phyloP scores from a whole-genome alignment of 2,888 invertebrate species.

The Anodontia alba region DNA sequence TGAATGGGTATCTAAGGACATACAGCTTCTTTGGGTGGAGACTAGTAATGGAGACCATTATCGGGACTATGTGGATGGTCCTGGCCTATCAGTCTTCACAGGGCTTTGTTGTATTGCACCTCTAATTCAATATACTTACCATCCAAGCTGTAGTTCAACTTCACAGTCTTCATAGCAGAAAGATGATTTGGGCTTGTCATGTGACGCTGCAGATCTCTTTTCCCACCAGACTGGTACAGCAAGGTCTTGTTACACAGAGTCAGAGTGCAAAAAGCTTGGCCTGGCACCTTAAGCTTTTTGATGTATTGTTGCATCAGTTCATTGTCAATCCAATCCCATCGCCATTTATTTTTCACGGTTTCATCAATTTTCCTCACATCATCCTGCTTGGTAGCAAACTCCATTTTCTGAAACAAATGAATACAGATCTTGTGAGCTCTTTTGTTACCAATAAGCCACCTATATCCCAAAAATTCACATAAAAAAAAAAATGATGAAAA shows the following conservation, averaged over 20 bases:
- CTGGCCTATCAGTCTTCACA: no score
- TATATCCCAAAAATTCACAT: background rate
- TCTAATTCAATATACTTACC: no score
- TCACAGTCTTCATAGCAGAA: background rate
- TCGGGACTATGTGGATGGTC: no score
- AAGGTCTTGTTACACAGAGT: slow-evolving; percentile 12
- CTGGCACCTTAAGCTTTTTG: background rate
- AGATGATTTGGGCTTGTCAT: background rate
- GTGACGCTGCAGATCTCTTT: background rate
- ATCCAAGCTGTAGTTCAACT: slow-evolving; percentile 10
- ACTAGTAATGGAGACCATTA: no score
- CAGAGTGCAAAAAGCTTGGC: slow-evolving; percentile 8
- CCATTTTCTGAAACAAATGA: slow-evolving; percentile 1
- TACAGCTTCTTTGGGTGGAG: no score
- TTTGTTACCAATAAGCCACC: no score
- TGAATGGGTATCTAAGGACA: no score
- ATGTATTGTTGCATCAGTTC: background rate
- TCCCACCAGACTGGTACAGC: slow-evolving; percentile 5
- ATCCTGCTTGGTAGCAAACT: slow-evolving; percentile 5
- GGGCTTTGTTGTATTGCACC: background rate
- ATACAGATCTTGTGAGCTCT: background rate
- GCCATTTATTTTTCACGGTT: slow-evolving; percentile 15
- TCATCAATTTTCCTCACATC: background rate
- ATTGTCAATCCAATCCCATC: slow-evolving; percentile 22
- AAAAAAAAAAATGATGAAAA: background rate